These are phyloP conservation scores for Panzeria rudis DNA, from an alignment of 2,888 invertebrate genomes.

Conservation along the genomic window DNA sequence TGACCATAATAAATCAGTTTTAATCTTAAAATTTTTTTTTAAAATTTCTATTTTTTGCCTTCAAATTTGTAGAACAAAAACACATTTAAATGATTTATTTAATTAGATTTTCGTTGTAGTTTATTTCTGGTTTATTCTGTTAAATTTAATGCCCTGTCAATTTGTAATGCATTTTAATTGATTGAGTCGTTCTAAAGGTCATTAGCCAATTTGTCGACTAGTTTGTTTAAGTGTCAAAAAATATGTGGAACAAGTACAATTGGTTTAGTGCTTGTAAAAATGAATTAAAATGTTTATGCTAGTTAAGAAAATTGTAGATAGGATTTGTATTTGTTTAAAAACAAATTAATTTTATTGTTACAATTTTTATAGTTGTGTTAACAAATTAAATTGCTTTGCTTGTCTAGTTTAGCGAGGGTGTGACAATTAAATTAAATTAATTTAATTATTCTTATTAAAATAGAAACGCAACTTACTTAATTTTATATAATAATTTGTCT, in stretches of 20 bases:
- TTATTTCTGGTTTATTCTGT: background rate
- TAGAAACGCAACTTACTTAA: constrained; percentile 16
- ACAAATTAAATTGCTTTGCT: constrained; percentile 11
- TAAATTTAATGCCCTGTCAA: constrained; percentile 26
- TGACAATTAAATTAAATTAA: constrained; percentile 27
- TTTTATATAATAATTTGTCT: background rate
- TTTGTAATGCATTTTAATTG: constrained; percentile 37
- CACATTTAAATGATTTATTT: constrained; percentile 48
- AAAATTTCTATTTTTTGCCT: background rate
- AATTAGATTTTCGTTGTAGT: background rate
- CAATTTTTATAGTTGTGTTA: background rate
- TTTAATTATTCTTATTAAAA: constrained; percentile 2
- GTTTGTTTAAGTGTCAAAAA: constrained; percentile 51
- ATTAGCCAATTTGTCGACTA: constrained; percentile 61
- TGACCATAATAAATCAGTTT: constrained; percentile 39
- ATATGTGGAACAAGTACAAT: constrained; percentile 13
- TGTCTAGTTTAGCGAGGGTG: background rate
- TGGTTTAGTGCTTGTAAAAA: background rate
- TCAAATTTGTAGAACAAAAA: constrained; percentile 1
- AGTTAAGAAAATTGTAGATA: background rate
- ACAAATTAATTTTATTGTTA: background rate
- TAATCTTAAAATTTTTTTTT: constrained; percentile 1
- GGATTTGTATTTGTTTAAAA: background rate
- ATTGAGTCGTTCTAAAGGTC: constrained; percentile 59
- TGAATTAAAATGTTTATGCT: background rate